Evolutionary conservation across 2,888 invertebrate genomes (phyloP), one percentile per base, ranked within the genome.

Genomic region (Anoplius nigerrimus): DNA sequence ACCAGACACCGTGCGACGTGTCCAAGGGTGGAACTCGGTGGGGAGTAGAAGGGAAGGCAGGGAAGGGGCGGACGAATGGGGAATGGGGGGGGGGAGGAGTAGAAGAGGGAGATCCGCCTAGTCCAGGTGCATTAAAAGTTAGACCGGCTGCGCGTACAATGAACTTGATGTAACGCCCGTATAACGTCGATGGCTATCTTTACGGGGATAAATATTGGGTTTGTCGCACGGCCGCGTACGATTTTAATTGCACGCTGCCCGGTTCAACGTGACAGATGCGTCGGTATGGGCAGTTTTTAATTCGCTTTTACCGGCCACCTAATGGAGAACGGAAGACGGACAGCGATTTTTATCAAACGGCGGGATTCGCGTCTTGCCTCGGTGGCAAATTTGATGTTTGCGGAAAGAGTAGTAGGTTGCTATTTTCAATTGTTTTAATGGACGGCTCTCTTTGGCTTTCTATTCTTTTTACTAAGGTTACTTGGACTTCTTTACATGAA

Each of bases 91-190:
- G 20, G 4, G 1, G 15, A 20, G 48, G 66, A 63, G 66, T 59
- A 57, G 48, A 53, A 54, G 67, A 65, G 67, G 34, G 34, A 34
- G 34, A 34, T 34, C 34, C 69, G 57, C 56, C 51, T 62, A 77
- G 74, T 70, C 82, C 84, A 84, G 83, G 82, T 83, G 84, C 72
- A 76, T 73, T 72, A 64, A 76, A 79, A 80, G 74, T 78, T 78
- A 69, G 70, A 61, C 73, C 71, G 71, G 72, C 69, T 77, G 74
- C 71, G 69, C 65, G 68, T 72, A 71, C 75, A 75, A 77, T 74
- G 80, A 78, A 78, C 78, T 79, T 71, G 61, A 71, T 57, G 66
- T 62, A 66, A 43, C 18, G 55, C 27, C 3, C 16, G 34, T 34
- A 34, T 34, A 34, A 71, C 66, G 75, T 55, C 43, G 22, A 56